These are phyloP conservation scores for Tonatia bakeri DNA, from an alignment of 2,113 vertebrate genomes.

Conservation along the genomic window DNA sequence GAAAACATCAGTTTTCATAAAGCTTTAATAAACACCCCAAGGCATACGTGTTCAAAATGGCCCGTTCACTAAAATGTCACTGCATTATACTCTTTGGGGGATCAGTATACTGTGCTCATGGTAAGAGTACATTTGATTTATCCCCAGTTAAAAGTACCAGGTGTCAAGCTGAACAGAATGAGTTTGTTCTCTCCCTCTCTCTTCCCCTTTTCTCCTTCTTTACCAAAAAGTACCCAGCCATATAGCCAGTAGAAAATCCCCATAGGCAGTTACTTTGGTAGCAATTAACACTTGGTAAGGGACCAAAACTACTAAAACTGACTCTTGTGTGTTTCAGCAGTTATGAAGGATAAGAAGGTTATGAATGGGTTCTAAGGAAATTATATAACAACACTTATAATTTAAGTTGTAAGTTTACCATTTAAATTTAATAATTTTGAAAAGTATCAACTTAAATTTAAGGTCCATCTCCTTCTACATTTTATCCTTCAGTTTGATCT, in stretches of 20 bases:
- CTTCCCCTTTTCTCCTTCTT: neutral
- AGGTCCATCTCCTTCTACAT: neutral
- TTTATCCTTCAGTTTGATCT: neutral
- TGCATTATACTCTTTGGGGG: neutral
- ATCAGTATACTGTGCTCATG: constrained; percentile 14
- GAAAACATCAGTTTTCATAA: constrained; percentile 24
- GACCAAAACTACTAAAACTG: neutral
- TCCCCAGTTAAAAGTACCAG: constrained; percentile 50
- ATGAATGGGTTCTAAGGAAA: neutral
- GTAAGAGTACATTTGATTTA: neutral
- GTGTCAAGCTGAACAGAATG: constrained; percentile 30
- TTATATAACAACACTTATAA: too few species aligned
- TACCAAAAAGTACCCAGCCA: neutral
- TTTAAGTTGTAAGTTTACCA: too few species aligned
- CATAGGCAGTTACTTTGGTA: neutral
- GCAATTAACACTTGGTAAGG: neutral
- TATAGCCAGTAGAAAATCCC: neutral
- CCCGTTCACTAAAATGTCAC: constrained; percentile 31
- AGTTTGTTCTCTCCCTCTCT: neutral
- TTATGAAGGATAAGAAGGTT: neutral
- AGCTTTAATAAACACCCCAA: constrained; percentile 56
- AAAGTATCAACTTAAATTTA: neutral
- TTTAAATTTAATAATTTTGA: neutral
- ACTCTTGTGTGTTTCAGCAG: neutral
- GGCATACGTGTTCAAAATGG: constrained; percentile 61